phyloP scores from a whole-genome alignment of 2,888 invertebrate genomes.

The Agrilus cyanescens region DNA sequence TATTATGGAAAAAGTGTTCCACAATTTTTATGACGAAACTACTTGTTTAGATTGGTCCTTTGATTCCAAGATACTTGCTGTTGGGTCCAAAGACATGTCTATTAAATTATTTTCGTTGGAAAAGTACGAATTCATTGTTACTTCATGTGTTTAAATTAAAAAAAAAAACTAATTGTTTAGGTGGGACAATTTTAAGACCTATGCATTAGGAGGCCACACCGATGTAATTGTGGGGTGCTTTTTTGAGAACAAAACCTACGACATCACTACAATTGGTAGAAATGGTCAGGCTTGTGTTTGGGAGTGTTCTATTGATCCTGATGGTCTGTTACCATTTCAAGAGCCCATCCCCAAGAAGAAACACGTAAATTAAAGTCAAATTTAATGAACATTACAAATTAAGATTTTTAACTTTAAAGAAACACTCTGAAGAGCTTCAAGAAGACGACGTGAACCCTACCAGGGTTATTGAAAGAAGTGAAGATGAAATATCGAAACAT shows the following conservation, averaged over 20 bases:
- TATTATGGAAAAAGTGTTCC: constrained; percentile 68
- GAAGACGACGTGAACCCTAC: constrained; percentile 57
- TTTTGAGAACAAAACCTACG: constrained; percentile 76
- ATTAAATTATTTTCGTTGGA: constrained; percentile 71
- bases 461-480: constrained; percentile 44
- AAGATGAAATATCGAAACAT: constrained; percentile 30
- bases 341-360: constrained; percentile 42
- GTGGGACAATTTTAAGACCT: constrained; percentile 61
- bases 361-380: constrained; percentile 22
- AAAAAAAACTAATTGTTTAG: constrained; percentile 14
- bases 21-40: constrained; percentile 71
- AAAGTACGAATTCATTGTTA: constrained; percentile 38
- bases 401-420: constrained; percentile 15
- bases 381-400: too few relatives aligned
- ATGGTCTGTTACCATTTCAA: constrained; percentile 45
- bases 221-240: constrained; percentile 76
- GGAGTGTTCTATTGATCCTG: constrained; percentile 68
- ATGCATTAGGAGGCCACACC: constrained; percentile 71
- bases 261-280: constrained; percentile 70
- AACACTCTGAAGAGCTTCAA: constrained; percentile 40
- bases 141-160: neutral
- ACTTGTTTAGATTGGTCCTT: constrained; percentile 86
- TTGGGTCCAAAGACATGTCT: constrained; percentile 84
- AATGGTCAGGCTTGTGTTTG: constrained; percentile 79
- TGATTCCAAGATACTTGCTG: constrained; percentile 81